Conservation (phyloP, 2,888 invertebrate genomes). For the Eledona agricola region DNA sequence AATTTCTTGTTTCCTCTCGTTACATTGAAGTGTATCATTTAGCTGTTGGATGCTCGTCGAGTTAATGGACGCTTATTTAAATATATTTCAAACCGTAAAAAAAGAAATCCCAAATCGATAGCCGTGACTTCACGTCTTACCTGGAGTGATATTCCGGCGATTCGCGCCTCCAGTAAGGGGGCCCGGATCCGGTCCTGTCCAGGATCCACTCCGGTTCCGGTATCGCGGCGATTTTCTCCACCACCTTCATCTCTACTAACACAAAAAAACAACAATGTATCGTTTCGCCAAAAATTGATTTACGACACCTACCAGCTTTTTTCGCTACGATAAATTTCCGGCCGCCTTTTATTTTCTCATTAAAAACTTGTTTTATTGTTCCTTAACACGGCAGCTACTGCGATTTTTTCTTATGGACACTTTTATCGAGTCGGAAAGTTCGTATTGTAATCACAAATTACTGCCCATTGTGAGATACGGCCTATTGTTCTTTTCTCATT, state of each 20-base stretch:
- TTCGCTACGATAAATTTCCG: constrained; percentile 26
- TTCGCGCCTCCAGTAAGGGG: constrained; percentile 60
- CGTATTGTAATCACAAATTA: constrained; percentile 21
- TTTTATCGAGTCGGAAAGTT: constrained; percentile 17
- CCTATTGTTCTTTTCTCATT: constrained; percentile 15
- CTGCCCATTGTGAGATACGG: constrained; percentile 15
- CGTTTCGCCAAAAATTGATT: constrained; percentile 23
- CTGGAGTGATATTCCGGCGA: constrained; percentile 53
- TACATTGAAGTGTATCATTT: constrained; percentile 7
- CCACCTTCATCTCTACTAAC: constrained; percentile 9
- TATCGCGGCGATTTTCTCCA: constrained; percentile 46
- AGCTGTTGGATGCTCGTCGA: background rate
- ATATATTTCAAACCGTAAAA: constrained; percentile 8
- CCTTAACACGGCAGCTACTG: constrained; percentile 28
- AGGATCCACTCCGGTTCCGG: constrained; percentile 62
- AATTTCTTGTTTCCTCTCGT: constrained; percentile 19
- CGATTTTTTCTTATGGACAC: constrained; percentile 17
- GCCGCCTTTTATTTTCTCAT: constrained; percentile 28
- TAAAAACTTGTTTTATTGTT: constrained; percentile 33
- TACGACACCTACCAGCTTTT: constrained; percentile 19
- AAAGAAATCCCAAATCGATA: constrained; percentile 8
- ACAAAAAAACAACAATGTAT: constrained; percentile 10
- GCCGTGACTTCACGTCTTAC: constrained; percentile 49
- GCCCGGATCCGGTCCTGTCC: constrained; percentile 59
- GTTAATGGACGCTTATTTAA: constrained; percentile 8